Conservation (phyloP, 2,113 vertebrate species). For the Siphamia tubifer region DNA sequence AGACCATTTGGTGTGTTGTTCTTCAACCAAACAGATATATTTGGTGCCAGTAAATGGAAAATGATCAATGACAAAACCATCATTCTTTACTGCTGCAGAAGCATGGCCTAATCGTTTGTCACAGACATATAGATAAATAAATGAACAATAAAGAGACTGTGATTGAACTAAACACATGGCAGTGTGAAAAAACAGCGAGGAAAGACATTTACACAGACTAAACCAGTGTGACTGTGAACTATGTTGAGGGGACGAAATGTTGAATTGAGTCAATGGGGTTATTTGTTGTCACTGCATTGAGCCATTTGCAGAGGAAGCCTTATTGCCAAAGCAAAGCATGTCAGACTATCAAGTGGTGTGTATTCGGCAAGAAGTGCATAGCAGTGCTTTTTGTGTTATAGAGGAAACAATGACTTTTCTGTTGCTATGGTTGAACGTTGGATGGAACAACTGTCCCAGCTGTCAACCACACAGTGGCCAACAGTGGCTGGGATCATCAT, state of each 20-base stretch:
- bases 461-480: slow-evolving; percentile 9
- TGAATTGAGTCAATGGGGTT: slow-evolving; percentile 43
- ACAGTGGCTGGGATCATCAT: background rate
- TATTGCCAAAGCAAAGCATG: slow-evolving; percentile 45
- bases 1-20: no score
- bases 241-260: slow-evolving; percentile 43
- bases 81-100: background rate
- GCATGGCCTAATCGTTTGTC: background rate
- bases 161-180: slow-evolving; percentile 16
- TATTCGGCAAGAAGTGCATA: slow-evolving; percentile 23
- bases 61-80: background rate
- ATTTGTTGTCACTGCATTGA: slow-evolving; percentile 51
- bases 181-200: slow-evolving; percentile 27
- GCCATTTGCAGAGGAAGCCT: slow-evolving; percentile 15
- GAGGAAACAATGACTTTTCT: slow-evolving; percentile 55
- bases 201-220: slow-evolving; percentile 45
- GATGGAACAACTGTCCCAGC: slow-evolving; percentile 14
- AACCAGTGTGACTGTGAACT: slow-evolving; percentile 33
- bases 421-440: slow-evolving; percentile 28
- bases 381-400: background rate
- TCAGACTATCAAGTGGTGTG: slow-evolving; percentile 28
- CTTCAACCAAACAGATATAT: background rate
- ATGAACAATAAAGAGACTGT: slow-evolving; percentile 2
- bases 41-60: no score
- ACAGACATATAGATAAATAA: background rate